Evolutionary conservation across 2,888 invertebrate genomes (phyloP).

Genomic region (Mayetiola destructor): DNA sequence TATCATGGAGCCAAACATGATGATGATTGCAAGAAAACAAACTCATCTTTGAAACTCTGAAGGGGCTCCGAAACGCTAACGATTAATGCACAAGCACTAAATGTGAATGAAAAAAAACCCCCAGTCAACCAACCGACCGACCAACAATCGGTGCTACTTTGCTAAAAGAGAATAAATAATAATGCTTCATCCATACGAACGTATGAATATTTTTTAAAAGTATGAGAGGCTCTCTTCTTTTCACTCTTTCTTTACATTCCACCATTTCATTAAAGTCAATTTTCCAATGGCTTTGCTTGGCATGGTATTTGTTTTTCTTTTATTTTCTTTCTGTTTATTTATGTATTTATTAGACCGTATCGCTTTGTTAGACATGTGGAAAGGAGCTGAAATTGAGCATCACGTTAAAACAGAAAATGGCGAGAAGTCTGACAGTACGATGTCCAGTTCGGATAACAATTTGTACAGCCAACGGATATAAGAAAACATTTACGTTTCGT

Average conservation of each 20-base stretch:
- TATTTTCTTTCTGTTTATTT: not conserved
- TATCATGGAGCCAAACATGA: slow-evolving; percentile 6
- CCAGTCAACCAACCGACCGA: not conserved
- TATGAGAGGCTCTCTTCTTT: not conserved
- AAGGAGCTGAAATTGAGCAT: too few relatives aligned
- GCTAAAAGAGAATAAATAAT: slow-evolving; percentile 10
- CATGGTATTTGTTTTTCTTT: too few relatives aligned
- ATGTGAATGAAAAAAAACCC: not conserved
- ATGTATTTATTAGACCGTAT: slow-evolving; percentile 7
- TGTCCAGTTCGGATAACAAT: too few relatives aligned
- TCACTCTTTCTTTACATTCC: not conserved
- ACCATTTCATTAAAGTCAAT: not conserved
- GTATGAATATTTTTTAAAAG: slow-evolving; percentile 10
- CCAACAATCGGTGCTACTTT: too few relatives aligned
- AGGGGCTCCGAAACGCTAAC: not conserved
- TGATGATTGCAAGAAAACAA: slow-evolving; percentile 11
- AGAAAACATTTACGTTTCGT: too few relatives aligned
- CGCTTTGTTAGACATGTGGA: too few relatives aligned
- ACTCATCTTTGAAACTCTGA: too few relatives aligned
- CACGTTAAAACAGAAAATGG: too few relatives aligned
- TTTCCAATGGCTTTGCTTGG: not conserved
- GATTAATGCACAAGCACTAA: not conserved
- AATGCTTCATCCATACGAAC: slow-evolving; percentile 7
- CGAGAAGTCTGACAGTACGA: too few relatives aligned
- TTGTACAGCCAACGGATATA: too few relatives aligned